Evolutionary conservation across 2,113 vertebrate species (phyloP), one percentile per base, ranked within the genome.

Genomic region (Hydrochoerus hydrochaeris): DNA sequence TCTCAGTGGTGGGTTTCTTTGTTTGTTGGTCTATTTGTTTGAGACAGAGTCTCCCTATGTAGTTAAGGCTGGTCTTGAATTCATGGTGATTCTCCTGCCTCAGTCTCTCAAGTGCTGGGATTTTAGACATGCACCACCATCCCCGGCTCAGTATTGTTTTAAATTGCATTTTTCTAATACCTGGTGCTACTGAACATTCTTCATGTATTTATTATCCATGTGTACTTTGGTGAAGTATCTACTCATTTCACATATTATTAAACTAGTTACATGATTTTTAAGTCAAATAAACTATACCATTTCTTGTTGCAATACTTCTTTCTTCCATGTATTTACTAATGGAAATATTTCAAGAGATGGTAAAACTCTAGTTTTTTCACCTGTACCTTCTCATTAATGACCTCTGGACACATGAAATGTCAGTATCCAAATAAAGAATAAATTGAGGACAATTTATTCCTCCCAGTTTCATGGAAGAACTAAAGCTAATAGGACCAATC

Each of bases 331-430:
- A 65, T 49, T 4, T 67, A 26, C 0, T 32, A 44, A 49, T 11
- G 46, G 78, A 96, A 93, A 46, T 85, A 88, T 46, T 85, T 96
- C 26, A 85, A 78, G 71, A 69, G 28, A 57, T 35, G 11, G 0
- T 12, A 92, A 75, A 60, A 12, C 24, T 89, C n/a, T 49, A 49
- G 46, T 82, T 95, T 97, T 92, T 84, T 82, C 49, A 83, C 46
- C 58, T 32, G 0, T 58, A 10, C 19, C 46, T 38, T 49, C 52
- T 11, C 57, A 82, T 60, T 41, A 85, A 38, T 80, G 19, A 54
- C 24, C 16, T 63, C 81, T 80, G 28, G 52, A 65, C 44, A 20
- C 19, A 92, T 26, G 44, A 85, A 90, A 80, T 90, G 54, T 90
- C 81, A 94, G 14, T 7, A 46, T 80, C 57, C 24, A 49, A 90